A percentile compares a stretch with the other conserved stretches of the same genome.
Evolutionary conservation across 1,140 invertebrate species (phyloP).

Genomic region (Tetragonula clypearis): DNA sequence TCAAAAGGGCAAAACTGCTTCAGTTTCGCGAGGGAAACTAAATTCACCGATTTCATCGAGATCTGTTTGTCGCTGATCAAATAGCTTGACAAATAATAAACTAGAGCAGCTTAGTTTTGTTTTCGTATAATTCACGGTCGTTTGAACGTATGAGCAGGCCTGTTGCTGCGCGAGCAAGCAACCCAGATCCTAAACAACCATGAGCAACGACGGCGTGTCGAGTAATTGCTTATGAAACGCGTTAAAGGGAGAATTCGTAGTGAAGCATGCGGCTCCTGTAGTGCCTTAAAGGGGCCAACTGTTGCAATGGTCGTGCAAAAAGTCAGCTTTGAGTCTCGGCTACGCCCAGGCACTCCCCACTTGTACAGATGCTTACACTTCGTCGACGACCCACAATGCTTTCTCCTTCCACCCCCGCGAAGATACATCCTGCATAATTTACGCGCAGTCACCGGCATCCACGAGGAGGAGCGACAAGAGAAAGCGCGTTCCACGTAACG

Average conservation of each 20-base stretch:
- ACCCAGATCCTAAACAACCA: neutral
- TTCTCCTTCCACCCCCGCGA: constrained; percentile 43
- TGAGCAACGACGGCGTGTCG: constrained; percentile 29
- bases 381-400: constrained; percentile 62
- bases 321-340: constrained; percentile 61
- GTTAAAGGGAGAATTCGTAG: constrained; percentile 63
- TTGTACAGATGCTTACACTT: constrained; percentile 63
- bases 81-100: neutral
- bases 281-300: constrained; percentile 76
- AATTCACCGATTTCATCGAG: constrained; percentile 7
- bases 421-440: constrained; percentile 67
- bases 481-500: constrained; percentile 26
- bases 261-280: constrained; percentile 61
- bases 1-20: constrained; percentile 38
- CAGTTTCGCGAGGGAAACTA: neutral
- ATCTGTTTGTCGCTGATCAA: neutral
- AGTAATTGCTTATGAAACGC: constrained; percentile 69
- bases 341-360: constrained; percentile 58
- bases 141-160: neutral
- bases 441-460: constrained; percentile 44
- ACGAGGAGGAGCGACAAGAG: constrained; percentile 17
- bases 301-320: constrained; percentile 74
- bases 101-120: neutral
- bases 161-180: constrained; percentile 7
- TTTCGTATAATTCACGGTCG: neutral